phyloP scores from a whole-genome alignment of 2,113 vertebrate genomes.

The Platysternon megacephalum region DNA sequence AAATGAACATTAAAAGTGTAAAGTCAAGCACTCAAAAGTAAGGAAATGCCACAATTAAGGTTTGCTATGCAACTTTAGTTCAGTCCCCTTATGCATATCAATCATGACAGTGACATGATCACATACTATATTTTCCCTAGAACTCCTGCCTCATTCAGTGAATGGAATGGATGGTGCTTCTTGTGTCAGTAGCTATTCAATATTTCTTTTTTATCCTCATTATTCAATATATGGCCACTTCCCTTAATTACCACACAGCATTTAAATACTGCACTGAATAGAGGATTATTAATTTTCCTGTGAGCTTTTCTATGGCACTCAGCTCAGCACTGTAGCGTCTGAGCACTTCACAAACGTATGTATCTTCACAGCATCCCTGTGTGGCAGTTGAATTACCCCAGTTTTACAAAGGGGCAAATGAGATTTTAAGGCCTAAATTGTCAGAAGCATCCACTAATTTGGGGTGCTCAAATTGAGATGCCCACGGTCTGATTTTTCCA shows the following conservation, averaged over 20 bases:
- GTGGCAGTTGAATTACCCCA: not conserved
- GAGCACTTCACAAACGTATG: not conserved
- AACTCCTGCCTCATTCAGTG: not conserved
- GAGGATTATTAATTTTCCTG: not conserved
- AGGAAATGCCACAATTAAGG: not conserved
- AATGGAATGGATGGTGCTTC: not conserved
- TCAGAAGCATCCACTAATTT: not conserved
- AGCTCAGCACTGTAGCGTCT: not conserved
- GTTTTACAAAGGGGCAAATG: not conserved
- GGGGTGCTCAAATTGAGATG: not conserved
- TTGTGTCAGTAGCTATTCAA: too few relatives aligned
- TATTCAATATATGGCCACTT: not conserved
- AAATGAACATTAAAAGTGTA: rapidly evolving
- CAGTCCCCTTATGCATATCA: not conserved
- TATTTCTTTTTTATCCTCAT: not conserved
- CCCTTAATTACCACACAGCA: not conserved
- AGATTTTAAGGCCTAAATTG: not conserved
- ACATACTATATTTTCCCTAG: not conserved
- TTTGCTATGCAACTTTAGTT: not conserved
- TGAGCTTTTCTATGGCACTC: not conserved
- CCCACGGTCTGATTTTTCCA: not conserved
- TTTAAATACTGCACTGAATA: not conserved
- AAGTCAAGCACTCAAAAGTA: not conserved
- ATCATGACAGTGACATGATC: not conserved
- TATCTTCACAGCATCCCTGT: not conserved